phyloP scores from a whole-genome alignment of 2,113 vertebrate genomes.

The Vulpes lagopus region DNA sequence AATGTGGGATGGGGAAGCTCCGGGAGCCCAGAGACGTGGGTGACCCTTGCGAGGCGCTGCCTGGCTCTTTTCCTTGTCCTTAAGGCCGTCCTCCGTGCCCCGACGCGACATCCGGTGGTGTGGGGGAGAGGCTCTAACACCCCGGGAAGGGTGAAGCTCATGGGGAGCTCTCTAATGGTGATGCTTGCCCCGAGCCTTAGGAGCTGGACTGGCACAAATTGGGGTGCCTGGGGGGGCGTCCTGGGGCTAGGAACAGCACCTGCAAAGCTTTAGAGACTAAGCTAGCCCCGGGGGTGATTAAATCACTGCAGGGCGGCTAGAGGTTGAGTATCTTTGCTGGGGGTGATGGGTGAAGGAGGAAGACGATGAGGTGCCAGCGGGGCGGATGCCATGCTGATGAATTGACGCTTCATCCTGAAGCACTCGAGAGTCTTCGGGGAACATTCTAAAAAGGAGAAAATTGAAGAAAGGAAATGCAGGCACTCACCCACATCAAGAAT shows the following conservation, averaged over 20 bases:
- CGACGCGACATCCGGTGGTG: fast-evolving
- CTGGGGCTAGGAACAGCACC: not conserved
- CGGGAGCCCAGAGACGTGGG: not conserved
- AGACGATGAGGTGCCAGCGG: not conserved
- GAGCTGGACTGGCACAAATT: not conserved
- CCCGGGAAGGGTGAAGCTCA: fast-evolving
- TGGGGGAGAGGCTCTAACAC: not conserved
- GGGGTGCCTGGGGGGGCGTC: not conserved
- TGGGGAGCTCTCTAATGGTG: not conserved
- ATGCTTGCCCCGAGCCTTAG: not conserved
- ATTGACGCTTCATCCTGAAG: not conserved
- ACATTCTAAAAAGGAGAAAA: not conserved
- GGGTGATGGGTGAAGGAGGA: not conserved
- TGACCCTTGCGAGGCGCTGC: not conserved
- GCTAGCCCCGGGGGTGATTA: not conserved
- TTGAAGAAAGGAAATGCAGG: not conserved
- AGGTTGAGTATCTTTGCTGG: not conserved
- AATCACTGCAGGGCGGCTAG: not conserved
- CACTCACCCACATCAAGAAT: not conserved
- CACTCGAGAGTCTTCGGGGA: not conserved
- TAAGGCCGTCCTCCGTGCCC: not conserved
- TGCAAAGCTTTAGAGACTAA: not conserved
- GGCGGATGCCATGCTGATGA: not conserved
- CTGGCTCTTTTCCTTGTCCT: not conserved
- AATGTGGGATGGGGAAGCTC: not conserved